Evolutionary conservation across 2,888 invertebrate genomes (phyloP).

Genomic region (Lepidocyrtinus sp.): DNA sequence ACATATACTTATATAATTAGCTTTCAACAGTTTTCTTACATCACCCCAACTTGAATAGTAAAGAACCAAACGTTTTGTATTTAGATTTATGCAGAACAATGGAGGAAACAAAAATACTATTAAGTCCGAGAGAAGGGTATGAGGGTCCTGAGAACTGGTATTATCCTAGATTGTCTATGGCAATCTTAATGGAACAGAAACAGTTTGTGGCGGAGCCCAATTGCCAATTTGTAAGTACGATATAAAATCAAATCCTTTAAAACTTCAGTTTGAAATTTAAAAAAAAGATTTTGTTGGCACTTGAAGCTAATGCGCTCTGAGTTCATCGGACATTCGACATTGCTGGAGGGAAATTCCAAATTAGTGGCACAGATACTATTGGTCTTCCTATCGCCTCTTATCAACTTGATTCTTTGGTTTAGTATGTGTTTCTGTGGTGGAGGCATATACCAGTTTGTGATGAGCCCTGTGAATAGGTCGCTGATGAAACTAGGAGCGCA

Average conservation of each 20-base stretch:
- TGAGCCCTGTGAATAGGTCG: conserved; percentile 30
- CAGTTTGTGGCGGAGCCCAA: conserved; percentile 84
- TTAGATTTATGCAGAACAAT: conserved; percentile 79
- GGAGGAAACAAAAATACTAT: conserved; percentile 80
- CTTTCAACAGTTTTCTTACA: conserved; percentile 18
- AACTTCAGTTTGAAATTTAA: neutral
- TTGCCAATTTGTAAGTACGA: conserved; percentile 78
- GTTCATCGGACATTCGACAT: conserved; percentile 2
- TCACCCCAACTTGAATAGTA: too few relatives aligned
- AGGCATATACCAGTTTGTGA: neutral
- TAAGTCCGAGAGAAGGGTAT: conserved; percentile 76
- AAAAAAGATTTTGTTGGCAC: neutral
- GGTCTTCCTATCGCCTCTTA: neutral
- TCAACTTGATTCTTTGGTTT: conserved; percentile 27
- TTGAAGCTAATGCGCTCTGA: conserved; percentile 27
- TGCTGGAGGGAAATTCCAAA: neutral
- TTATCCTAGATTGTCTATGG: conserved; percentile 80
- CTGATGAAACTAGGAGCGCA: neutral
- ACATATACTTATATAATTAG: conserved; percentile 23
- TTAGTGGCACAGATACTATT: neutral
- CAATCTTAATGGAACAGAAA: conserved; percentile 81
- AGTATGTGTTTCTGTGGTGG: neutral
- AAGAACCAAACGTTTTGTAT: too few relatives aligned
- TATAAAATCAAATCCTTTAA: conserved; percentile 4
- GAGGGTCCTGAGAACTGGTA: conserved; percentile 74